phyloP scores from a whole-genome alignment of 1,140 invertebrate species.

The Phymorhynchus buccinoides region DNA sequence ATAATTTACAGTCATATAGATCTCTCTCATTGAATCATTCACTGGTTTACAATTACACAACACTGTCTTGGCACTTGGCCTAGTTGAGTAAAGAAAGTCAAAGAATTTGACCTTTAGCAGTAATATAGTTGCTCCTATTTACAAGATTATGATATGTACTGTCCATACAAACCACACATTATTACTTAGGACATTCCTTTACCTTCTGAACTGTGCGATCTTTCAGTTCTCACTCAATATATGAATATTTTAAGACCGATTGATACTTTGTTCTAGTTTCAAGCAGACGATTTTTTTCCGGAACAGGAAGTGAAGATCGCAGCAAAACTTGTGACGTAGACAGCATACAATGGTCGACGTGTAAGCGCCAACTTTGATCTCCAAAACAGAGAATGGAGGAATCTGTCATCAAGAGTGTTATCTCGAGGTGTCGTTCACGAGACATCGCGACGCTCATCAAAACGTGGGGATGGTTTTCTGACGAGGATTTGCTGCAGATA shows the following conservation, averaged over 20 bases:
- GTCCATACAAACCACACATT: neutral
- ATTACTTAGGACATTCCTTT: neutral
- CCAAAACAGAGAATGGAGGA: slow-evolving; percentile 25
- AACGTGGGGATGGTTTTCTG: slow-evolving; percentile 38
- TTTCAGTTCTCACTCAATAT: neutral
- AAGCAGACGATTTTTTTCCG: slow-evolving; percentile 34
- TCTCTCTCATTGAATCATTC: no score
- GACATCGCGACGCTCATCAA: slow-evolving; percentile 20
- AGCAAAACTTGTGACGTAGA: neutral
- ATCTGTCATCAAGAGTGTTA: slow-evolving; percentile 21
- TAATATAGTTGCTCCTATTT: neutral
- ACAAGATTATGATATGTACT: neutral
- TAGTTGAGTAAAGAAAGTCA: neutral
- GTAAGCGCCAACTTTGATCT: slow-evolving; percentile 27
- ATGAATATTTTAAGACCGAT: neutral
- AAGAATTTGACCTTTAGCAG: neutral
- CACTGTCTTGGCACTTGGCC: no score
- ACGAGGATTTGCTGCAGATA: slow-evolving; percentile 26
- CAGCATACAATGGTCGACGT: neutral
- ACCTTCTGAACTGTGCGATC: neutral
- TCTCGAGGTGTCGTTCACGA: slow-evolving; percentile 13
- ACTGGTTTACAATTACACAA: no score
- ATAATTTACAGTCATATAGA: no score
- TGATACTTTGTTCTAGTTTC: neutral
- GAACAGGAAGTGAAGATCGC: neutral